phyloP scores from a whole-genome alignment of 2,797 vertebrate species.

The Gephyroberyx darwinii region DNA sequence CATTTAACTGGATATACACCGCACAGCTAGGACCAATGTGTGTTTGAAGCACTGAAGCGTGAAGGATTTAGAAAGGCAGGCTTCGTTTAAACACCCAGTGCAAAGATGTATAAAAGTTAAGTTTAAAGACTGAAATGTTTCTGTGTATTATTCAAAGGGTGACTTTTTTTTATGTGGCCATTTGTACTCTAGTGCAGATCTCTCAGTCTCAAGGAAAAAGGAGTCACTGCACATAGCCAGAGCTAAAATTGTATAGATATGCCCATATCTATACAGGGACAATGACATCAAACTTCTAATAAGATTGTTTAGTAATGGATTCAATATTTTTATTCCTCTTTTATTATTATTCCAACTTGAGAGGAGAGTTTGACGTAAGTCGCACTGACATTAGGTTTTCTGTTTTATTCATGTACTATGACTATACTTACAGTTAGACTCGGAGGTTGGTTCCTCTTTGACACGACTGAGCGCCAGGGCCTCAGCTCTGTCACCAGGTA shows the following conservation, averaged over 20 bases:
- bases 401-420: neutral
- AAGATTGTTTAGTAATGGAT: neutral
- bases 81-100: slow-evolving; percentile 6
- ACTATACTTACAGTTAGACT: neutral
- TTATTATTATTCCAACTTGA: neutral
- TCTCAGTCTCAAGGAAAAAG: neutral
- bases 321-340: neutral
- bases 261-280: neutral
- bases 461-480: slow-evolving; percentile 3
- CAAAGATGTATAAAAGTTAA: slow-evolving; percentile 7
- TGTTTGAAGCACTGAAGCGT: neutral
- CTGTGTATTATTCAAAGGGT: slow-evolving; percentile 1
- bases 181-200: neutral
- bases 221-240: neutral
- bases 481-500: slow-evolving; percentile 44
- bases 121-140: neutral
- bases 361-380: neutral
- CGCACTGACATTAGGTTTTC: neutral
- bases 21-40: neutral
- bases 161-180: neutral
- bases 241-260: slow-evolving; percentile 5
- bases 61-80: slow-evolving; percentile 9
- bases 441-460: neutral
- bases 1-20: neutral
- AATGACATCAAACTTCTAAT: neutral